Conservation (phyloP, 1,140 invertebrate species). For the Leptinotarsa lineolata region DNA sequence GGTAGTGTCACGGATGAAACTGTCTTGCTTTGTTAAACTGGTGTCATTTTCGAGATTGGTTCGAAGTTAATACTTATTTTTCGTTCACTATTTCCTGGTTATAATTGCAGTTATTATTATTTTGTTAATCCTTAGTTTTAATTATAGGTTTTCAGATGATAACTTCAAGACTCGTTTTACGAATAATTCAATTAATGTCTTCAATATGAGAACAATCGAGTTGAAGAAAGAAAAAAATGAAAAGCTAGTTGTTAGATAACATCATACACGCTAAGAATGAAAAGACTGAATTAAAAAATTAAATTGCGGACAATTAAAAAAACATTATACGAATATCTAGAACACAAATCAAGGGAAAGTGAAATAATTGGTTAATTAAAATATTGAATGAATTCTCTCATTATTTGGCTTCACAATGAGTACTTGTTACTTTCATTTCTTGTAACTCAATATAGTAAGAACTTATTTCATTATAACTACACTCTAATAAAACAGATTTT, state of each 20-base stretch:
- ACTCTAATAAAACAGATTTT: too few species aligned
- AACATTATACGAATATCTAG: not conserved
- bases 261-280: not conserved
- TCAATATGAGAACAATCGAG: not conserved
- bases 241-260: not conserved
- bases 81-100: too few species aligned
- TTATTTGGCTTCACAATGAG: not conserved
- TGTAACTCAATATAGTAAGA: not conserved
- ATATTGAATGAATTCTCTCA: constrained; percentile 1
- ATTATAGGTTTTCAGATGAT: too few species aligned
- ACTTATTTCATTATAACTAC: too few species aligned
- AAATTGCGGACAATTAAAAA: not conserved
- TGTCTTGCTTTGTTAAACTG: too few species aligned
- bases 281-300: constrained; percentile 2
- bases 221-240: too few species aligned
- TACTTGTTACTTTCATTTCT: constrained; percentile 13
- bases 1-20: too few species aligned
- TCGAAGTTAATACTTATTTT: too few species aligned
- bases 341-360: constrained; percentile 15
- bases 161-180: not conserved
- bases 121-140: too few species aligned
- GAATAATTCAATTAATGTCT: not conserved
- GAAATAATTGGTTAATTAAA: constrained; percentile 12
- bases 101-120: too few species aligned
- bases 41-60: too few species aligned